These are phyloP conservation scores for Lepidothrix coronata DNA, from an alignment of 2,113 vertebrate species.

Conservation along the genomic window DNA sequence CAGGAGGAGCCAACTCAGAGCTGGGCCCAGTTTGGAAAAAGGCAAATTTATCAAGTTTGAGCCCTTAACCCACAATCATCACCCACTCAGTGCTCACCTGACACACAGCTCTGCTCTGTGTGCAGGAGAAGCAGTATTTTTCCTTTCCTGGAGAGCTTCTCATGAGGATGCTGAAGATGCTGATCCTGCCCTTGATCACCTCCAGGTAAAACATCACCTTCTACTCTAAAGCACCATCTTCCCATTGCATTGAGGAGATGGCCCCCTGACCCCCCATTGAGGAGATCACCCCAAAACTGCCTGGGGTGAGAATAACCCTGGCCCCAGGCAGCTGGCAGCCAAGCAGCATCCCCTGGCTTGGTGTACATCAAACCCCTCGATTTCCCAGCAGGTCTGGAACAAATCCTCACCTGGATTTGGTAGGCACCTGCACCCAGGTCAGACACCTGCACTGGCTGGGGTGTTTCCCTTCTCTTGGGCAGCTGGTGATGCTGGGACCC, in stretches of 20 bases:
- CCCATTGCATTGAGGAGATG: rapidly evolving
- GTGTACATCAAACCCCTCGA: not conserved
- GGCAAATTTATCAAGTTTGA: not conserved
- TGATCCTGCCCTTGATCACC: slow-evolving; percentile 89
- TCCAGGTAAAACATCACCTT: slow-evolving; percentile 77
- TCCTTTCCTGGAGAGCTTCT: slow-evolving; percentile 89
- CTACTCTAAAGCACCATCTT: not conserved
- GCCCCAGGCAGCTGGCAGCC: not conserved
- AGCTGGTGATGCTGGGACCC: not conserved
- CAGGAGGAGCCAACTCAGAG: not conserved
- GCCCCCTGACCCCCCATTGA: rapidly evolving
- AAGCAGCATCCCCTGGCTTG: not conserved
- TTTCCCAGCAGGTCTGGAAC: not conserved
- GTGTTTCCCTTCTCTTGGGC: not conserved
- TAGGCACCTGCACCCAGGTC: not conserved
- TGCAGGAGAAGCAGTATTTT: slow-evolving; percentile 87
- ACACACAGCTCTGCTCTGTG: not conserved
- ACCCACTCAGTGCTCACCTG: not conserved
- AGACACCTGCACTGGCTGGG: not conserved
- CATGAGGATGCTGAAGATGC: slow-evolving; percentile 92
- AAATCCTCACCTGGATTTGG: not conserved
- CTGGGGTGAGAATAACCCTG: not conserved
- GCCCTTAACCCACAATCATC: not conserved
- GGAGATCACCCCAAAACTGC: not conserved
- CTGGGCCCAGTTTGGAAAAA: not conserved